A percentile compares a stretch with the other conserved stretches of the same genome.
Conservation (phyloP, 35 echinoderm and acorn worm genomes). For the Ptychodera flava region DNA sequence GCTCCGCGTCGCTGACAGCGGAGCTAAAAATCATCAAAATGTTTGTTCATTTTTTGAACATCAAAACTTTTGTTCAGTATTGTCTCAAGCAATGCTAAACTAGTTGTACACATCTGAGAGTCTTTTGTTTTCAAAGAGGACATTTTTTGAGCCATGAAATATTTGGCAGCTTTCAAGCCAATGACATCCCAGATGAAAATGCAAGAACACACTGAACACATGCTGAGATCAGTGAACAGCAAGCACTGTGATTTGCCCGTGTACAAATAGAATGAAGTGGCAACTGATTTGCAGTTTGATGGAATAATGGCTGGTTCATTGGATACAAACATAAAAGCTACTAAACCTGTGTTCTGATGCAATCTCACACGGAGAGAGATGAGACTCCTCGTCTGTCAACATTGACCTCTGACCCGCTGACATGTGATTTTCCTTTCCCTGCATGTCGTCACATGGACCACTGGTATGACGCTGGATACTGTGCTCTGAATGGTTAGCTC, state of each 20-base stretch:
- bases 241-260: background rate
- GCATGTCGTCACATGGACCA: background rate
- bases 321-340: background rate
- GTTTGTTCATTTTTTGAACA: no score
- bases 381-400: background rate
- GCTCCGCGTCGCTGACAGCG: no score
- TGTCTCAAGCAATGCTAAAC: no score
- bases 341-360: background rate
- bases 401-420: background rate
- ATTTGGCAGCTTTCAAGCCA: background rate
- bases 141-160: no score
- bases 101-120: no score
- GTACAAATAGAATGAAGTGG: background rate
- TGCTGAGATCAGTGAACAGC: background rate
- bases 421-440: background rate
- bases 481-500: background rate
- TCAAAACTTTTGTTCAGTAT: no score
- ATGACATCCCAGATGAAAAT: background rate
- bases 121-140: no score
- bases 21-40: no score
- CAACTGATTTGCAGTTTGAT: background rate
- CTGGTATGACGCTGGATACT: background rate
- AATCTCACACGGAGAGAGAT: background rate
- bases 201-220: background rate
- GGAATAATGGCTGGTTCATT: no score